phyloP scores from a whole-genome alignment of 2,797 vertebrate species.

The Hafferia zeledoni region DNA sequence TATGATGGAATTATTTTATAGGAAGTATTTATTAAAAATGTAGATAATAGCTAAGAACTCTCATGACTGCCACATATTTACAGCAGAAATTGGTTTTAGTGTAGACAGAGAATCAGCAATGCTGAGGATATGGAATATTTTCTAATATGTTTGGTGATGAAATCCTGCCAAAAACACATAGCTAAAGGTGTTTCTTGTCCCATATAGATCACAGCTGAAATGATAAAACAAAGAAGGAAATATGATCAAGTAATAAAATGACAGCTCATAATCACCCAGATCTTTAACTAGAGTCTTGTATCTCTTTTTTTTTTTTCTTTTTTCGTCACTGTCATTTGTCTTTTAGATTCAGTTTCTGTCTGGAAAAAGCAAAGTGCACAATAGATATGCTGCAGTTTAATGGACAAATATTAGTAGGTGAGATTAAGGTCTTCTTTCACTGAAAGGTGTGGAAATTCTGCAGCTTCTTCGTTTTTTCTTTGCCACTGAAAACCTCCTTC shows the following conservation, averaged over 20 bases:
- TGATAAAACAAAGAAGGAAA: not conserved
- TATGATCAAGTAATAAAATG: not conserved
- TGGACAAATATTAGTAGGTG: not conserved
- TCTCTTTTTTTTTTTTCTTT: not conserved
- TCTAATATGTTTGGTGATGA: not conserved
- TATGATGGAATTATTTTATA: not conserved
- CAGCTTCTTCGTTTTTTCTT: not conserved
- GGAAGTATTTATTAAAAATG: not conserved
- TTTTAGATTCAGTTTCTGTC: not conserved
- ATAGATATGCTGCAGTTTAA: not conserved
- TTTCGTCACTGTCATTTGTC: not conserved
- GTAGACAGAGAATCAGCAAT: not conserved
- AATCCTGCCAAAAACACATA: not conserved
- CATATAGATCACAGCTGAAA: not conserved
- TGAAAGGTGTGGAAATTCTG: not conserved
- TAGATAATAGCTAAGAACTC: not conserved
- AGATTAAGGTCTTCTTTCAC: not conserved
- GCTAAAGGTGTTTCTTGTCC: not conserved
- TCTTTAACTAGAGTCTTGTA: not conserved
- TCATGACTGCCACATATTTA: not conserved
- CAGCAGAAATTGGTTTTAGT: not conserved
- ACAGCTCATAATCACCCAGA: fast-evolving
- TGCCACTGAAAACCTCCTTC: not conserved
- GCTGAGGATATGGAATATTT: not conserved
- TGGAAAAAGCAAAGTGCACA: not conserved